phyloP scores from a whole-genome alignment of 2,797 vertebrate species.

The Sebastolobus altivelis region DNA sequence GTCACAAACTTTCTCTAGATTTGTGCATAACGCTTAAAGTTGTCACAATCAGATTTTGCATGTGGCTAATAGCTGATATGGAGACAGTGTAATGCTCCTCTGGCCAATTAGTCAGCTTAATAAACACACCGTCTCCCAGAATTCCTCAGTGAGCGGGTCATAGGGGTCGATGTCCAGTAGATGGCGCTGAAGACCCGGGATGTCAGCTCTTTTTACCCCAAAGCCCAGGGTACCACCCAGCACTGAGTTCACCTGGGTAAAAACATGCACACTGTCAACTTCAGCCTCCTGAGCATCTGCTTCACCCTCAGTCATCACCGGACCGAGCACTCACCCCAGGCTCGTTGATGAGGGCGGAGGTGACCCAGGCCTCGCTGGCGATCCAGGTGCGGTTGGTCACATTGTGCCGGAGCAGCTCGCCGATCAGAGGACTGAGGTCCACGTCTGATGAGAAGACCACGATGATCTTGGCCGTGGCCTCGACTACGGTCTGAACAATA shows the following conservation, averaged over 20 bases:
- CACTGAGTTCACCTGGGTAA: constrained; percentile 71
- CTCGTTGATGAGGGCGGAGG: constrained; percentile 87
- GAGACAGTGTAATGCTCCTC: neutral
- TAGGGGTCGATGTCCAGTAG: constrained; percentile 86
- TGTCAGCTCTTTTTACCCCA: constrained; percentile 83
- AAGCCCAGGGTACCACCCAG: constrained; percentile 89
- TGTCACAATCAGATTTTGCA: neutral
- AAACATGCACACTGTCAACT: constrained; percentile 1
- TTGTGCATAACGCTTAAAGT: neutral
- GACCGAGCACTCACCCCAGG: constrained; percentile 74
- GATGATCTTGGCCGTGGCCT: constrained; percentile 88
- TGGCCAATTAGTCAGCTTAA: neutral
- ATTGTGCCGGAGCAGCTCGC: constrained; percentile 84
- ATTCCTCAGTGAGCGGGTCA: constrained; percentile 86
- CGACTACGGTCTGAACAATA: constrained; percentile 80
- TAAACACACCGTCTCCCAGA: constrained; percentile 86
- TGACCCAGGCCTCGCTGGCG: constrained; percentile 91
- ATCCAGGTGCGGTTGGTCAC: constrained; percentile 90
- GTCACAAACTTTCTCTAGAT: neutral
- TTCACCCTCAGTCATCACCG: neutral
- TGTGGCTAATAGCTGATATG: neutral
- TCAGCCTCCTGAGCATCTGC: neutral
- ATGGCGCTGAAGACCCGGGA: constrained; percentile 83
- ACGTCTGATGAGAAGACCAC: constrained; percentile 92
- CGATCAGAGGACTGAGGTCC: constrained; percentile 87